Base-by-base conservation (phyloP, 2,797 vertebrate species). In the Anableps anableps region DNA sequence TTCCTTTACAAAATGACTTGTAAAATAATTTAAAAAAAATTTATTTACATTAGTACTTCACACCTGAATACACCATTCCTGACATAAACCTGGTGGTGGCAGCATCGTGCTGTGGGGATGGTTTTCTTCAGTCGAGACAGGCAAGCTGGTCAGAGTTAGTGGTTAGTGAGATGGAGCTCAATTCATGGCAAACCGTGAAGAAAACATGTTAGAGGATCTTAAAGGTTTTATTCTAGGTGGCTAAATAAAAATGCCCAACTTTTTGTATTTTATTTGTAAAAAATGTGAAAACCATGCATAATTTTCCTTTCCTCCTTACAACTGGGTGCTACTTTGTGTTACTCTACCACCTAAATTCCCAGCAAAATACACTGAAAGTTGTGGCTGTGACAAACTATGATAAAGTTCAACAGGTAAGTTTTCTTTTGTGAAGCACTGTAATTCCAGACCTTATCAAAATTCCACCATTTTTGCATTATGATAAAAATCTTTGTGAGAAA, bases 401-500 rank as follows among this genome's bases (percentile, higher is more conserved):
- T 4, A 41, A 41, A 26, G 36, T 68, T 68, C 36, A 38, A 26
- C 64, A 68, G 10, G 64, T 36, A 23, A 23, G 62, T 23, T 66
- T 66, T 10, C 3, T 23, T 26, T 26, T 68, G 36, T 9, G 4
- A 38, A 5, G 6, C 64, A 68, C 10, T 60, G 51, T 78, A 29
- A 29, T 41, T 75, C 43, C 1, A 50, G 19, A 7, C 14, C 2
- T 72, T 60, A 47, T 72, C 68, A 34, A 74, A n/a, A 74, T 55
- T 74, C 48, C 31, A 14, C 3, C 34, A 8, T 81, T 71, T 81
- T n/a, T 19, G n/a, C 34, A 14, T 1, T 58, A 21, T 66, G 76
- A 86, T 82, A 74, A 60, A 3, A 60, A 60, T 5, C 17, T 48
- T 51, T 34, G 71, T 91, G 89, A 43, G 87, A 89, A 90, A 83